A percentile compares a stretch with the other conserved stretches of the same genome.
phyloP scores from a whole-genome alignment of 2,888 invertebrate species.

The Melangyna quadrimaculata region DNA sequence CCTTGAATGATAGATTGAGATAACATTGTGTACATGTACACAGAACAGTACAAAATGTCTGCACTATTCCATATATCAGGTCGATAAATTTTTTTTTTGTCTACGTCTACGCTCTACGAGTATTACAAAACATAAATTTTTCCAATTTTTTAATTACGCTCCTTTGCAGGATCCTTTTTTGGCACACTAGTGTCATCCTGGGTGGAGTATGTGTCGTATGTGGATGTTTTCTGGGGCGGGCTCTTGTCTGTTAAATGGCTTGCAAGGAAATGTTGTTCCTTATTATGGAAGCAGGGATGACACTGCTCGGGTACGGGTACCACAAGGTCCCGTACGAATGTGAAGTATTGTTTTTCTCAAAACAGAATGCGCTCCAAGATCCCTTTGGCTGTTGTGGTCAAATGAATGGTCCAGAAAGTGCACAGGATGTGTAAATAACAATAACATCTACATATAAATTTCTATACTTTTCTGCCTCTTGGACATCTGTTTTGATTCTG shows the following conservation, averaged over 20 bases:
- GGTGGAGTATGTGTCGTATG: not conserved
- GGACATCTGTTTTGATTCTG: slow-evolving; percentile 39
- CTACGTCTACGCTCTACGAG: too few species aligned
- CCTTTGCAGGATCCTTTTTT: not conserved
- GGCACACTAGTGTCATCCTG: not conserved
- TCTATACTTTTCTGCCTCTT: slow-evolving; percentile 2
- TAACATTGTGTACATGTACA: not conserved
- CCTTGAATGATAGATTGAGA: not conserved
- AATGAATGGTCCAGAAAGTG: slow-evolving; percentile 59
- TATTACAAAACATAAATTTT: slow-evolving; percentile 41
- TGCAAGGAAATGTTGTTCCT: slow-evolving; percentile 50
- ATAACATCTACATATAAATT: not conserved
- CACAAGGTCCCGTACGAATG: slow-evolving; percentile 53
- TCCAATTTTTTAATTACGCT: slow-evolving; percentile 38
- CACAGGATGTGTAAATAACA: slow-evolving; percentile 20
- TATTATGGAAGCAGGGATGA: slow-evolving; percentile 15
- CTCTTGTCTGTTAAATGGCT: slow-evolving; percentile 52
- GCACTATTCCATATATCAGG: not conserved
- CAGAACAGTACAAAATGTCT: not conserved
- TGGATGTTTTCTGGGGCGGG: not conserved
- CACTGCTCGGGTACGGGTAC: slow-evolving; percentile 21
- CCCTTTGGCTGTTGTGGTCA: slow-evolving; percentile 59
- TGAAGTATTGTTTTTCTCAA: slow-evolving; percentile 66
- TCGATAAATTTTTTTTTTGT: not conserved
- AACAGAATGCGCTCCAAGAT: slow-evolving; percentile 60